Conservation (phyloP, 2,888 invertebrate genomes). For the Lasioglossum calceatum region DNA sequence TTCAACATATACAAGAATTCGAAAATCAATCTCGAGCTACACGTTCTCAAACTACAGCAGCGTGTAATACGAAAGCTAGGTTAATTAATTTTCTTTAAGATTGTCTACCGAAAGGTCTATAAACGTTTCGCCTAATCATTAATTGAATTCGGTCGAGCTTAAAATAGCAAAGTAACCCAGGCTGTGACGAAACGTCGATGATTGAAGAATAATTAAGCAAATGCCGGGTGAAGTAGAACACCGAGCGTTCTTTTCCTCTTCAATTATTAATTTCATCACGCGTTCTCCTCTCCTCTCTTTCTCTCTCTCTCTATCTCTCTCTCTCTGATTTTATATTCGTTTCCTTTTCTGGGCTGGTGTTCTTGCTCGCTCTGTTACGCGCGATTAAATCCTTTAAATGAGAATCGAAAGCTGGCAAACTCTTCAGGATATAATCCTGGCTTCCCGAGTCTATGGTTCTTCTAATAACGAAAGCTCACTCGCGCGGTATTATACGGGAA, state of each 20-base stretch:
- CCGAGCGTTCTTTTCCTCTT: not conserved
- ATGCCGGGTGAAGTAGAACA: not conserved
- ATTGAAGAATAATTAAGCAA: not conserved
- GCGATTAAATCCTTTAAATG: constrained; percentile 75
- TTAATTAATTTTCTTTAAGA: not conserved
- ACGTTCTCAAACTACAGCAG: not conserved
- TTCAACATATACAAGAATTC: not conserved
- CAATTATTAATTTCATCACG: constrained; percentile 19
- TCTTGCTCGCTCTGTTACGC: constrained; percentile 5
- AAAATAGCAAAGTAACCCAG: not conserved
- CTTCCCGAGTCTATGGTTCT: constrained; percentile 64
- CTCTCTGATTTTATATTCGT: not conserved
- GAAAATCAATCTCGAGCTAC: not conserved
- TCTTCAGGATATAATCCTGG: constrained; percentile 82
- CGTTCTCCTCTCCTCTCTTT: not conserved
- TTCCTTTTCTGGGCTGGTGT: constrained; percentile 52
- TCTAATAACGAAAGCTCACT: constrained; percentile 45
- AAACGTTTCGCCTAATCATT: not conserved
- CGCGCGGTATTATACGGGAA: constrained; percentile 50
- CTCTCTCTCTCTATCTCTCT: not conserved
- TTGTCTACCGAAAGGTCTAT: not conserved
- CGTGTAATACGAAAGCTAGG: not conserved
- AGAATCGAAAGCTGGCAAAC: constrained; percentile 81
- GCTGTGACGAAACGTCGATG: not conserved
- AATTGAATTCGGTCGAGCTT: not conserved